Evolutionary conservation across 2,888 invertebrate genomes (phyloP).

Genomic region (Dicyrtoma fusca): DNA sequence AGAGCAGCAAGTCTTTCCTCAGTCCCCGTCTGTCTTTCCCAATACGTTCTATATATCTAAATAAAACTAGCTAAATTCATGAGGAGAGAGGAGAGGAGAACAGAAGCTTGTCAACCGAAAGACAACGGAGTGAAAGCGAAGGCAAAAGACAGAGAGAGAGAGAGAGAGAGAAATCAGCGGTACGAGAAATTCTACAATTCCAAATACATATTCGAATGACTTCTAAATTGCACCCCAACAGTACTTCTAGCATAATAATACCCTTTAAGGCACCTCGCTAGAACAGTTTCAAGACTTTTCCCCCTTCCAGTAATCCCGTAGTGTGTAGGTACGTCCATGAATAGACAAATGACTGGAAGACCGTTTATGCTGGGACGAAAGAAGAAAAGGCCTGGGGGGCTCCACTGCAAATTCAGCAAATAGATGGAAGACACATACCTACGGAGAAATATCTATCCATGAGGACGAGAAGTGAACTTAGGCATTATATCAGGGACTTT

Average conservation of each 20-base stretch:
- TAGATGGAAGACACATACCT: neutral
- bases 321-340: neutral
- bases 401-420: slow-evolving; percentile 22
- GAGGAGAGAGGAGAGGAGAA: neutral
- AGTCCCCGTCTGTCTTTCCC: neutral
- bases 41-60: neutral
- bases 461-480: too few species aligned
- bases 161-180: slow-evolving; percentile 11
- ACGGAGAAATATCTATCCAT: too few species aligned
- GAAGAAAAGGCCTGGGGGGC: slow-evolving; percentile 14
- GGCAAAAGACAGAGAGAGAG: neutral
- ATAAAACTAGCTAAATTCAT: slow-evolving; percentile 23
- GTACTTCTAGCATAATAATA: slow-evolving; percentile 31
- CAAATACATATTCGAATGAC: slow-evolving; percentile 20
- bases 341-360: neutral
- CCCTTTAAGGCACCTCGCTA: slow-evolving; percentile 24
- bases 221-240: slow-evolving; percentile 26
- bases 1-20: neutral
- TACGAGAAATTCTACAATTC: neutral
- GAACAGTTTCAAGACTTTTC: slow-evolving; percentile 20
- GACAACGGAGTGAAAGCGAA: slow-evolving; percentile 5
- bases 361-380: slow-evolving; percentile 18
- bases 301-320: neutral
- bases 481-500: too few species aligned
- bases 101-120: slow-evolving; percentile 15